Evolutionary conservation across 2,797 vertebrate species (phyloP), one percentile per base, ranked within the genome.

Genomic region (Notoglanidium macrostoma): DNA sequence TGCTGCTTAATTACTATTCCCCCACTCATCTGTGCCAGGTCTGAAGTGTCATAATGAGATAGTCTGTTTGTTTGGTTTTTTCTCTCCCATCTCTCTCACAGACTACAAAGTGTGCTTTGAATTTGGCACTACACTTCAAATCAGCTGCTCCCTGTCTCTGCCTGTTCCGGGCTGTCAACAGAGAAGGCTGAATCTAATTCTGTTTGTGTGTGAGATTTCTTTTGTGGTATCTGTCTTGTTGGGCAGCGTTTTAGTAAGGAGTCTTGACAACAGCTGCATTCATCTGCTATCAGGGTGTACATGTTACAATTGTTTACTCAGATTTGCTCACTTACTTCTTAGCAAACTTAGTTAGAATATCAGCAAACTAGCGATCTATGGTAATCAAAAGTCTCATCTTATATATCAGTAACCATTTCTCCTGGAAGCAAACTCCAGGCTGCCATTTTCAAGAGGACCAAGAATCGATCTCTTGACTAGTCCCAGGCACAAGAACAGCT

Each of bases 101-200:
- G 3, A 19, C 65, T 15, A 54, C 40, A 86, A 88, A 81, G 46
- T 89, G 87, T 74, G 74, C 89, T 87, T 85, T 91, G 87, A 89
- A 89, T 89, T 83, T 44, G 46, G 59, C 49, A 70, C 82, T 51
- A 44, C 12, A 85, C 89, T 86, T 88, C 83, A 89, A 46, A 89
- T 90, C 88, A 89, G 86, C 76, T 51, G 82, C 77, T 74, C 72
- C 55, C 59, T 83, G 85, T 78, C 80, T 83, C 80, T 85, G 87
- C 88, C 89, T 93, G 92, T 92, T 93, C 91, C 90, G 91, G 88
- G 91, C 76, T 88, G 85, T 90, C 88, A 87, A 81, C 84, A 81
- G 80, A 81, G 40, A 73, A 40, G 1, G 49, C 57, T 40, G 29
- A 54, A 54, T 35, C 46, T 70, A 70, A 84, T 70, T 84, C 82